Evolutionary conservation across 2,113 vertebrate genomes (phyloP), one percentile per base, ranked within the genome.

Genomic region (Choloepus hoffmanni): DNA sequence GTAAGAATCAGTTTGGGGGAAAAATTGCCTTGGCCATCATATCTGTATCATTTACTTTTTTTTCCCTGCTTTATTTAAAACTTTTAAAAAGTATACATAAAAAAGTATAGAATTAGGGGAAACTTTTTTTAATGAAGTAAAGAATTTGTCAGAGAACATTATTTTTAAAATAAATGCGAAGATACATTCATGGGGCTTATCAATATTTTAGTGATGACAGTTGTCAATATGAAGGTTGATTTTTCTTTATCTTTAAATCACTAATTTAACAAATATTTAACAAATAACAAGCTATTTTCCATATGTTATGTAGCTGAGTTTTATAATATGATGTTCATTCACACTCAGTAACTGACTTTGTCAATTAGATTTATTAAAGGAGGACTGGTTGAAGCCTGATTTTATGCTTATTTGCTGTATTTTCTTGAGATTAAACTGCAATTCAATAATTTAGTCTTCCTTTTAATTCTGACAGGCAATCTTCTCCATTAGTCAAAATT

Each of bases 121-220:
- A 45, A 92, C 21, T 5, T 65, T 94, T 93, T 86, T 60, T 83
- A n/a, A 73, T 86, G 76, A 94, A 92, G n/a, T 94, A 87, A 50
- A 79, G 81, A 82, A 60, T 86, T 74, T 85, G 88, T 85, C 24
- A 82, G 8, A 78, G 23, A 24, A 62, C 2, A 7, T 93, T 84
- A 74, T 93, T 95, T 45, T 96, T 77, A 30, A 91, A 82, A 33
- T 78, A 13, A 79, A 28, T 55, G 10, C 77, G 28, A 92, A 85
- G 23, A 24, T 90, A 81, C 18, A 36, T 3, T 81, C 9, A 43
- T 58, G 26, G 33, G 21, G 33, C 55, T 96, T 92, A 79, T 67
- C 21, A 55, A 3, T 70, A 89, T 83, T 93, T 85, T 89, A 73
- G 48, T 76, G 95, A 26, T 77, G 65, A 84, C 33, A 85, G 16